Percentiles rank a stretch among this genome's conserved stretches.
phyloP scores from a whole-genome alignment of 2,888 invertebrate species.

The Hipparchia semele region DNA sequence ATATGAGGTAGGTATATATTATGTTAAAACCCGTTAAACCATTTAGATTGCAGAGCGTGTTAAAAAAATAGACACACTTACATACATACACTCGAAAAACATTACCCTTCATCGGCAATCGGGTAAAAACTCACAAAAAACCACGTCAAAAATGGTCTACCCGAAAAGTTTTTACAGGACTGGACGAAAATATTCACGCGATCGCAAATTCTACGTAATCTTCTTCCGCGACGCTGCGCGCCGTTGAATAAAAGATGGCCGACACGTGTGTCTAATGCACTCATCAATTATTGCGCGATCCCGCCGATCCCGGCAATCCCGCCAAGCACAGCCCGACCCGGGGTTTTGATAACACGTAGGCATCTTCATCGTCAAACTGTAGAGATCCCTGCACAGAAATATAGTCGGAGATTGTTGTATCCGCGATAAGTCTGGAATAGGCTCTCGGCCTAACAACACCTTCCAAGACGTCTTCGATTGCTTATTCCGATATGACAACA shows the following conservation, averaged over 20 bases:
- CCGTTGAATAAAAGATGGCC: constrained; percentile 72
- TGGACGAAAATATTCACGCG: constrained; percentile 16
- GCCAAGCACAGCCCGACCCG: constrained; percentile 28
- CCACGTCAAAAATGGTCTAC: not conserved
- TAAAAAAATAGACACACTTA: too few relatives aligned
- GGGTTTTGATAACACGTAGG: constrained; percentile 47
- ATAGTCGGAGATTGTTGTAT: not conserved
- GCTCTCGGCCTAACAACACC: too few relatives aligned
- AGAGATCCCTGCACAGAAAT: not conserved
- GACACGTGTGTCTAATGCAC: constrained; percentile 79
- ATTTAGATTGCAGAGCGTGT: too few relatives aligned
- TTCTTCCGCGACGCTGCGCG: constrained; percentile 40
- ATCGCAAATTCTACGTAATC: constrained; percentile 33
- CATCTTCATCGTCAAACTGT: not conserved
- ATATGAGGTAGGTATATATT: too few relatives aligned
- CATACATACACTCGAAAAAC: too few relatives aligned
- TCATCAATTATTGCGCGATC: constrained; percentile 74
- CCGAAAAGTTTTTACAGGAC: not conserved
- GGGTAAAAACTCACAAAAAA: too few relatives aligned
- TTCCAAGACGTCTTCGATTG: too few relatives aligned
- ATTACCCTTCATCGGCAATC: too few relatives aligned
- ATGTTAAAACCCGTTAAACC: too few relatives aligned
- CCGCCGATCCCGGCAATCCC: constrained; percentile 37
- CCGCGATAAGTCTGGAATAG: not conserved
- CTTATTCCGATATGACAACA: too few relatives aligned